Percentiles rank a stretch among this genome's conserved stretches.
Evolutionary conservation across 2,888 invertebrate genomes (phyloP).

Genomic region (Melitaea athalia): DNA sequence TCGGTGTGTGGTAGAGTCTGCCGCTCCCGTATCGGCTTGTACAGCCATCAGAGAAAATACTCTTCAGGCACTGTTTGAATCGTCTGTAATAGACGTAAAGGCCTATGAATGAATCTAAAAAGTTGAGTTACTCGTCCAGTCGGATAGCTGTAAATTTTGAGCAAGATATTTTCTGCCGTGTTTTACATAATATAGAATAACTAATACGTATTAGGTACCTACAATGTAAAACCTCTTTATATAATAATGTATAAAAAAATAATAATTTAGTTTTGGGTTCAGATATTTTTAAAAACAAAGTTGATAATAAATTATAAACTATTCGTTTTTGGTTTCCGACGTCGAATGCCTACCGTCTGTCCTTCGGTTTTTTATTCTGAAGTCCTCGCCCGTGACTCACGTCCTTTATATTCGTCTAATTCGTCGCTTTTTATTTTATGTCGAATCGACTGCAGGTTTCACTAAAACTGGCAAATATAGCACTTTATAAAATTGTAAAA

Average conservation of each 20-base stretch:
- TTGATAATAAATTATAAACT: neutral
- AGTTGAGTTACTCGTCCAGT: too few species aligned
- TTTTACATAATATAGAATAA: too few species aligned
- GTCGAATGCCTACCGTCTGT: neutral
- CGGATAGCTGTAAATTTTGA: too few species aligned
- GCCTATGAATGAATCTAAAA: too few species aligned
- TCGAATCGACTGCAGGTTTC: too few species aligned
- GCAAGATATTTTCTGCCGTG: too few species aligned
- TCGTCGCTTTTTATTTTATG: neutral
- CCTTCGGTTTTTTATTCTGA: slow-evolving; percentile 9
- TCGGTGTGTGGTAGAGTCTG: too few species aligned
- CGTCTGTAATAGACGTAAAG: too few species aligned
- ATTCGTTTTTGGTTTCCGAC: slow-evolving; percentile 9
- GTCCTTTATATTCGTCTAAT: slow-evolving; percentile 2
- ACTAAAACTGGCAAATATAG: neutral
- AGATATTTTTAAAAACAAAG: neutral
- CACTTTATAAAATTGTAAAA: neutral
- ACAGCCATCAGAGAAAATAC: too few species aligned
- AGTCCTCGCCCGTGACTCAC: slow-evolving; percentile 20
- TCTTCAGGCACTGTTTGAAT: too few species aligned
- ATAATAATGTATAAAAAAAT: neutral
- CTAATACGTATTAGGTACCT: too few species aligned
- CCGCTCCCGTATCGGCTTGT: too few species aligned
- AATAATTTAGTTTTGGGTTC: neutral
- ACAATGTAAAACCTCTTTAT: neutral